Evolutionary conservation across 2,113 vertebrate genomes (phyloP), one percentile per base, ranked within the genome.

Genomic region (Chaenocephalus aceratus): DNA sequence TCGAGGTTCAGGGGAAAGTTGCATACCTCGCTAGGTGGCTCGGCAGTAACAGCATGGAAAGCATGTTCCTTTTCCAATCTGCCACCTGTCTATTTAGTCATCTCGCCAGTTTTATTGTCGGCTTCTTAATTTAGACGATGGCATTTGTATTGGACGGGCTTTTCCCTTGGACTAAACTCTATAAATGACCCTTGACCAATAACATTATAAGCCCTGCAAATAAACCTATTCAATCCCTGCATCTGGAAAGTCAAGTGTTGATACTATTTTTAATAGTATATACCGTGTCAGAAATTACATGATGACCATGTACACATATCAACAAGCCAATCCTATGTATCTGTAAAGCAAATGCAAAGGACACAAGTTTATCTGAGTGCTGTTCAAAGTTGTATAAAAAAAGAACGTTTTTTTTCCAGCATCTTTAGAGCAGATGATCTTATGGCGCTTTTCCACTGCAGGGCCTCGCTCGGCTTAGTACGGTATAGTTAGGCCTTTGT

Each of bases 41-140:
- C 64, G 1, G 23, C 41, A 54, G 75, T 18, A 48, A 64, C 73
- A 53, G 45, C 63, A 69, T 72, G 74, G 63, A 84, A 79, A 79
- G 10, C 68, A 60, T 63, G 44, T 21, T 66, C 61, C 77, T 45
- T 23, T 68, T 72, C 74, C 70, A 74, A 56, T 77, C 79, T 53
- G 41, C 46, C 79, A 68, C 56, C 72, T 85, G 88, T 80, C 68
- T 44, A 4, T 45, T 1, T 4, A n/a, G 44, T 78, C 82, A 80
- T 78, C 44, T 13, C 9, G 14, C 62, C 64, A 58, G 18, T 66
- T 75, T 74, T 77, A 85, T 71, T 26, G 71, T 21, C 4, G 58
- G 26, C 26, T 34, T 70, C 68, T 69, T 76, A 74, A 75, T 84
- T 82, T 82, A 88, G 74, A 73, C 21, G 4, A 46, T 82, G 88